Evolutionary conservation across 2,888 invertebrate species (phyloP).

Genomic region (Camptogramma bilineatum): DNA sequence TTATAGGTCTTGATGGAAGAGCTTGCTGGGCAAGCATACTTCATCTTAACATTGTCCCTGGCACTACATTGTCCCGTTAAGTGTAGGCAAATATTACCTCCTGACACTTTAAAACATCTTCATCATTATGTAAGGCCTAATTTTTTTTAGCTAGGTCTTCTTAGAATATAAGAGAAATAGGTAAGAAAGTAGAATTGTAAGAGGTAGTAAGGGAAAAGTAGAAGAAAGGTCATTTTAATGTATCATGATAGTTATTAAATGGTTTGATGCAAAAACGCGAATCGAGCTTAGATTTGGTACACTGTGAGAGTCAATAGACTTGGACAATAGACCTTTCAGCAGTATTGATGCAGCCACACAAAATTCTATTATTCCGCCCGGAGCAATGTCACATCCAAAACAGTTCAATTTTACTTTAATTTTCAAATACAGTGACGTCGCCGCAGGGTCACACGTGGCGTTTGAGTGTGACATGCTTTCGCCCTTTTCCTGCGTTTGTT

Average conservation of each 20-base stretch:
- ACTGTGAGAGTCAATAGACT: not conserved
- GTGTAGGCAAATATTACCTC: no score
- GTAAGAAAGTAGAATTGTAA: no score
- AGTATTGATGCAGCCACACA: not conserved
- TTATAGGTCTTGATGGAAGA: no score
- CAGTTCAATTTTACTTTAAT: constrained; percentile 47
- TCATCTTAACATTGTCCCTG: no score
- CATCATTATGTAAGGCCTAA: no score
- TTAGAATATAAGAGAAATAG: no score
- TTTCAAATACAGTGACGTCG: constrained; percentile 50
- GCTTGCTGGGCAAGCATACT: no score
- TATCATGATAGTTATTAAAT: not conserved
- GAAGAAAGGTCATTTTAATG: no score
- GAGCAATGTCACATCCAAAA: constrained; percentile 53
- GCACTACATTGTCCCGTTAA: no score
- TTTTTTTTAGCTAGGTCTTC: no score
- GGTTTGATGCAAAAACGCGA: not conserved
- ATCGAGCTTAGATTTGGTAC: not conserved
- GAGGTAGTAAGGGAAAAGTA: no score
- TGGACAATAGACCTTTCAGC: not conserved
- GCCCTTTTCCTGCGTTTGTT: constrained; percentile 51
- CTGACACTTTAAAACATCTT: no score
- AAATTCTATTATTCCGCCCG: constrained; percentile 6
- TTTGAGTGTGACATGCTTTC: constrained; percentile 55
- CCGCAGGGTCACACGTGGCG: constrained; percentile 63